These are phyloP conservation scores for Ormyrus thymus DNA, from an alignment of 2,888 invertebrate genomes.

Conservation along the genomic window DNA sequence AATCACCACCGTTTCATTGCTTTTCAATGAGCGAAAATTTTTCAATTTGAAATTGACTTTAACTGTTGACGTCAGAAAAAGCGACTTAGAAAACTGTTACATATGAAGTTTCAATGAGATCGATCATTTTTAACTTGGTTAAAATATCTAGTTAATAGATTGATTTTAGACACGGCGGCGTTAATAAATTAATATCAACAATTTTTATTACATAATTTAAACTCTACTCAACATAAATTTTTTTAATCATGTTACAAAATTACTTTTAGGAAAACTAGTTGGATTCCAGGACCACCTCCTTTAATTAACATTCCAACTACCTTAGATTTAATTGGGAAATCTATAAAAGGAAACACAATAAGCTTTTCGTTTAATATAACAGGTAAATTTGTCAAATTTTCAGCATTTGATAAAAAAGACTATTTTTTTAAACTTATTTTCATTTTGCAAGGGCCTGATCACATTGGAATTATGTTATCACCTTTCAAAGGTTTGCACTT, in stretches of 20 bases:
- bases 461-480: conserved; percentile 81
- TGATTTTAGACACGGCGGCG: no score
- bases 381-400: conserved; percentile 69
- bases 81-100: no score
- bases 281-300: conserved; percentile 78
- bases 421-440: conserved; percentile 40
- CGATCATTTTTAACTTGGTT: no score
- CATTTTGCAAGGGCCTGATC: conserved; percentile 79
- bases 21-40: no score
- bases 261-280: conserved; percentile 77
- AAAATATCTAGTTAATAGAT: no score
- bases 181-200: no score
- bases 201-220: conserved; percentile 1
- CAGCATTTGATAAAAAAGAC: no score
- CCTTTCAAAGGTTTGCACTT: conserved; percentile 78
- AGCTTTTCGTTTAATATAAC: conserved; percentile 76
- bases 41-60: no score
- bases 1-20: no score
- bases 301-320: conserved; percentile 75
- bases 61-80: no score
- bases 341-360: conserved; percentile 70
- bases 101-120: no score
- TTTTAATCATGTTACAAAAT: conserved; percentile 4
- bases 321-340: conserved; percentile 75
- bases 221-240: background rate